Evolutionary conservation across 2,113 vertebrate genomes (phyloP).

Genomic region (Podarcis raffonei): DNA sequence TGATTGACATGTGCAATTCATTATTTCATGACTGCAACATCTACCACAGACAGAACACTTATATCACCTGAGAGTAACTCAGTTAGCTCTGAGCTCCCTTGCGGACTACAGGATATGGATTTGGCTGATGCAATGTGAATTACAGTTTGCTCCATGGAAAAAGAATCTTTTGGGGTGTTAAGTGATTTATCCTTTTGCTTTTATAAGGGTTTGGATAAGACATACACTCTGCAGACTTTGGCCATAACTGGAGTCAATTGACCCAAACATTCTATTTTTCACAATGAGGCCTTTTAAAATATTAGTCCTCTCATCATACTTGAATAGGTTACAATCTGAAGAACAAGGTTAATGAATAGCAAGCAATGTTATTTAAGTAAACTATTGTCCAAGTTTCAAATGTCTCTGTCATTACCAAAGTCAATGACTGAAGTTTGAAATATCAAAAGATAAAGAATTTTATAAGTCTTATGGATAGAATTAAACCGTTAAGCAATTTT

Average conservation of each 20-base stretch:
- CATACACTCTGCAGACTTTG: not conserved
- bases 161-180: not conserved
- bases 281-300: not conserved
- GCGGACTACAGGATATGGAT: not conserved
- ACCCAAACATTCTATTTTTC: not conserved
- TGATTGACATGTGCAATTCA: not conserved
- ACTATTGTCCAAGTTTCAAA: not conserved
- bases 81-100: not conserved
- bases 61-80: not conserved
- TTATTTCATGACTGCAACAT: not conserved
- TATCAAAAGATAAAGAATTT: not conserved
- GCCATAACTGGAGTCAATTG: not conserved
- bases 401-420: conserved; percentile 6
- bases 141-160: not conserved
- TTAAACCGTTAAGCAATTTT: not conserved
- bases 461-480: not conserved
- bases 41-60: not conserved
- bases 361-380: conserved; percentile 5
- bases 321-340: not conserved
- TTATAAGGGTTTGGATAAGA: not conserved
- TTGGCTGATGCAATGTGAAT: not conserved
- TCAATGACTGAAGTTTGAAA: not conserved
- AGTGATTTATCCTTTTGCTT: not conserved
- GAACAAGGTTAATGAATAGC: conserved; percentile 3
- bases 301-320: not conserved